Base-by-base conservation (phyloP, 2,888 invertebrate species). In the Drepana falcataria region DNA sequence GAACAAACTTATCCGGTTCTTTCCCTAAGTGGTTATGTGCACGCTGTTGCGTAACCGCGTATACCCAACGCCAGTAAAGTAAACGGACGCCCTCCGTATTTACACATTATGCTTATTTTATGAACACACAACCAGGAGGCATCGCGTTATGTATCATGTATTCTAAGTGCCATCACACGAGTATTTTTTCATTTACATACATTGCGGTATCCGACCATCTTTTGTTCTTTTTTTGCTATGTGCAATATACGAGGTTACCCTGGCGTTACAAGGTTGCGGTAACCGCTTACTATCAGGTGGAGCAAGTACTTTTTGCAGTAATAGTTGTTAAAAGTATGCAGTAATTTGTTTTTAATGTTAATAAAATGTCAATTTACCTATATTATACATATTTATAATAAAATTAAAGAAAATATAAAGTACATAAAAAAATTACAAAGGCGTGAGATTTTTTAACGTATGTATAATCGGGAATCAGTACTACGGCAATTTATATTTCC, bases 41-140 rank as follows among this genome's bases (percentile, higher is more conserved):
- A 21, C 21, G 21, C 33, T 41, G 40, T 51, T 51, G 51, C 51
- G 51, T 51, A 51, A 51, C 51, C 5, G 35, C 37, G 37, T 33
- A 37, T 41, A 34, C n/a, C 40, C 51, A 41, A 51, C 7, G 51
- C 33, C 9, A 41, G 41, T 37, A 56, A 48, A 56, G 48, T 35
- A 48, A 40, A 35, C 44, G 35, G 9, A 47, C 51, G 48, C 53
- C 53, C 56, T 51, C 48, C 40, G 47, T 21, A 48, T 34, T 49
- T 54, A 35, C 35, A 48, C 52, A 48, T 53, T 57, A 58, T 60
- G 56, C 60, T 58, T 56, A 58, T 61, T 59, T 61, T 60, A 59
- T 51, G 57, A 48, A 49, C 52, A 55, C 52, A 55, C 47, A 33
- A 53, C 54, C 48, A 49, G 47, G 53, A 48, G 53, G 47, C 49